Percentiles rank a stretch among this genome's conserved stretches.
Conservation (phyloP, 2,888 invertebrate genomes). For the Caenorhabditis angaria region DNA sequence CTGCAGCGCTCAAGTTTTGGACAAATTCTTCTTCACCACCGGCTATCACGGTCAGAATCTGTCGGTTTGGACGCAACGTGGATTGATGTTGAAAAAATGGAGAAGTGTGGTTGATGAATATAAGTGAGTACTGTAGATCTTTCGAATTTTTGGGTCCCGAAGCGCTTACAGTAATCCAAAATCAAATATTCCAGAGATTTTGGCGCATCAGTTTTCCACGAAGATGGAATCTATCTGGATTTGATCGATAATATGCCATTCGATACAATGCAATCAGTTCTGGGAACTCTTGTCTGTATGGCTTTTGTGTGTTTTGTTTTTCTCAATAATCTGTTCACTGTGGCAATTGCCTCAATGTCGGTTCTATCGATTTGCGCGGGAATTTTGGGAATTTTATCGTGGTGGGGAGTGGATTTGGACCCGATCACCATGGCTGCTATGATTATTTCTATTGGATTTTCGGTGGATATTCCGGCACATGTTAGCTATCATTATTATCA, state of each 20-base stretch:
- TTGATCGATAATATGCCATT: constrained; percentile 71
- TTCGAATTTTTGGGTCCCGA: no score
- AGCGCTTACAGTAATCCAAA: no score
- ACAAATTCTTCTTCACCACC: constrained; percentile 70
- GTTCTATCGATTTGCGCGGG: constrained; percentile 47
- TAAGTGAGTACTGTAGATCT: constrained; percentile 26
- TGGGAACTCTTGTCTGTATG: constrained; percentile 69
- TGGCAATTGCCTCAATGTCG: constrained; percentile 59
- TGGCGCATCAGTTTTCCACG: constrained; percentile 63
- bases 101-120: constrained; percentile 66
- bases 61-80: constrained; percentile 64
- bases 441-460: constrained; percentile 70
- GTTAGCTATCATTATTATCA: constrained; percentile 67
- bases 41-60: constrained; percentile 67
- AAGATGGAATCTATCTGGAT: constrained; percentile 69
- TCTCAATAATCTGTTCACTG: constrained; percentile 68
- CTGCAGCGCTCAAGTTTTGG: constrained; percentile 52
- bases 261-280: constrained; percentile 66
- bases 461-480: constrained; percentile 70
- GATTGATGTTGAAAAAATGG: constrained; percentile 62
- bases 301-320: constrained; percentile 68
- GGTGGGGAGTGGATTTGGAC: constrained; percentile 65
- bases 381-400: constrained; percentile 68
- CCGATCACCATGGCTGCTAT: constrained; percentile 70
- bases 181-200: constrained; percentile 50